A percentile compares a stretch with the other conserved stretches of the same genome.
Conservation (phyloP, 2,888 invertebrate genomes). For the Pollenia griseotomentosa region DNA sequence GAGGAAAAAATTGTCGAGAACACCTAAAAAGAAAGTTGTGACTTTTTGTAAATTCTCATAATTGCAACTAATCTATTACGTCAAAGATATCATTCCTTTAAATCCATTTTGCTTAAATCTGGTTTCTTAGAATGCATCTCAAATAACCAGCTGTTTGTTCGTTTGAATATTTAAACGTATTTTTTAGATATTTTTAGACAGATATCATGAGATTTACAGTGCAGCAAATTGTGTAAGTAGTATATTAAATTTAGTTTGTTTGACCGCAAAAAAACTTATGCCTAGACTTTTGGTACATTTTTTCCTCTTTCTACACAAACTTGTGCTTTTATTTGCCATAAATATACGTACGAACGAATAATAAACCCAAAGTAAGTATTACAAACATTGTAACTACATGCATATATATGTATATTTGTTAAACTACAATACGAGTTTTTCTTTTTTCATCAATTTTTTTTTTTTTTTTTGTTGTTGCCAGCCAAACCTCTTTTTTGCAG, state of each 20-base stretch:
- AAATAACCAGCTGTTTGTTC: slow-evolving; percentile 43
- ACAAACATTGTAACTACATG: slow-evolving; percentile 19
- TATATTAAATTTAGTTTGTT: slow-evolving; percentile 53
- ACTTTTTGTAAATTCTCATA: background rate
- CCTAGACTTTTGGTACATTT: slow-evolving; percentile 42
- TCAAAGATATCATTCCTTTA: slow-evolving; percentile 27
- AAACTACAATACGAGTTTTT: slow-evolving; percentile 58
- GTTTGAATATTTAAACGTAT: slow-evolving; percentile 16
- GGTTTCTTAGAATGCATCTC: slow-evolving; percentile 61
- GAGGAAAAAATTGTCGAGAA: too few relatives aligned
- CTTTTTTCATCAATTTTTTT: slow-evolving; percentile 6
- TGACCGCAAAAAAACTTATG: slow-evolving; percentile 66
- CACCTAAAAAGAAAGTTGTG: background rate
- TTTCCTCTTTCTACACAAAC: slow-evolving; percentile 24
- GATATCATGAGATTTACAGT: slow-evolving; percentile 38
- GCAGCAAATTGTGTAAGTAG: slow-evolving; percentile 66
- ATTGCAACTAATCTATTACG: background rate
- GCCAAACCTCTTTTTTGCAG: slow-evolving; percentile 56
- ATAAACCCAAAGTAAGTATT: background rate
- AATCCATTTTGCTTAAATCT: slow-evolving; percentile 21
- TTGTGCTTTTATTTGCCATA: slow-evolving; percentile 41
- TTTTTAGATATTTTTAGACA: slow-evolving; percentile 66
- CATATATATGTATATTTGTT: slow-evolving; percentile 35
- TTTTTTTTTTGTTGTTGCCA: background rate
- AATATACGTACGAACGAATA: background rate